These are phyloP conservation scores for Zeus faber DNA, from an alignment of 2,113 vertebrate genomes.

Conservation along the genomic window DNA sequence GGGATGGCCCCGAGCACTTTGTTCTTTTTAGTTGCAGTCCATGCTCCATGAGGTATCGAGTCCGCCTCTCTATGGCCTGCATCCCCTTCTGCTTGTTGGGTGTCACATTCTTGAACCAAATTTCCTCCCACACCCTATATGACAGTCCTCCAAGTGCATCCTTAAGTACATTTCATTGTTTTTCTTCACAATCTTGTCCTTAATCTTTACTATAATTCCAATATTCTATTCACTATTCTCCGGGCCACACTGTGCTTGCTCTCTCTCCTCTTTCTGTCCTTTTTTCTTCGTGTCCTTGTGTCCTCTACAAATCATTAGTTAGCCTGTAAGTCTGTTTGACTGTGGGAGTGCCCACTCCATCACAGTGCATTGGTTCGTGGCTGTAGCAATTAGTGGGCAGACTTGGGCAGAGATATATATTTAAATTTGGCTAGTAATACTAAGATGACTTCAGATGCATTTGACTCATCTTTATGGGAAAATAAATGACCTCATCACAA, in stretches of 20 bases:
- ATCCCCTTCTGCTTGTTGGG: neutral
- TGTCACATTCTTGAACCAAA: too few relatives aligned
- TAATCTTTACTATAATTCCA: too few relatives aligned
- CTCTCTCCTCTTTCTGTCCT: neutral
- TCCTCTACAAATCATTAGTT: too few relatives aligned
- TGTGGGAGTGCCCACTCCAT: constrained; percentile 14
- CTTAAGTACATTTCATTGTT: too few relatives aligned
- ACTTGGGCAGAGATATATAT: constrained; percentile 21
- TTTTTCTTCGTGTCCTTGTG: neutral
- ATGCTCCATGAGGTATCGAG: constrained; percentile 19
- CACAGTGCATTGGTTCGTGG: constrained; percentile 52
- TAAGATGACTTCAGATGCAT: constrained; percentile 28
- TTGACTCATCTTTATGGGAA: too few relatives aligned
- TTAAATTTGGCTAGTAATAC: constrained; percentile 13
- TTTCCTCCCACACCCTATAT: too few relatives aligned
- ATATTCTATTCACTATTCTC: too few relatives aligned
- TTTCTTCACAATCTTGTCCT: too few relatives aligned
- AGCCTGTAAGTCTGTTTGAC: neutral
- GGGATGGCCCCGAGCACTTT: constrained; percentile 32
- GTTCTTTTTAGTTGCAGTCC: constrained; percentile 9
- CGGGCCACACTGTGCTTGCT: neutral
- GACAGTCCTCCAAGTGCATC: too few relatives aligned
- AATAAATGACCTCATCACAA: neutral
- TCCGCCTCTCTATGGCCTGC: neutral
- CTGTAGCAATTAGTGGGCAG: constrained; percentile 1